phyloP scores from a whole-genome alignment of 2,113 vertebrate species.

The Motacilla alba region DNA sequence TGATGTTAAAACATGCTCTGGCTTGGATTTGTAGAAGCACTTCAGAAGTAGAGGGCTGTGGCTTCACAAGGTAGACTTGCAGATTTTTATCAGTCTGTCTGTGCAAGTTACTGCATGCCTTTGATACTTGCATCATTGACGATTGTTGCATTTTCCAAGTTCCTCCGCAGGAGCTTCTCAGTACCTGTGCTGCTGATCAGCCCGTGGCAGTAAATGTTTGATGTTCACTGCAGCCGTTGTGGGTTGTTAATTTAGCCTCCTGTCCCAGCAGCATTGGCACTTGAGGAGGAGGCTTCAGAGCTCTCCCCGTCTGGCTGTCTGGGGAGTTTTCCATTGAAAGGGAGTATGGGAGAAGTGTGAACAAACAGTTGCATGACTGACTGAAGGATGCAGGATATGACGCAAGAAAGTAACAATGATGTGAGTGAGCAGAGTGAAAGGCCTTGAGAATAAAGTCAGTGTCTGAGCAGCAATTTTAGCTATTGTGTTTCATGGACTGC shows the following conservation, averaged over 20 bases:
- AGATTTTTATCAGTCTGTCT: background rate
- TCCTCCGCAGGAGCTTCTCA: background rate
- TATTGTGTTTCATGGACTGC: background rate
- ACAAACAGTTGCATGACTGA: background rate
- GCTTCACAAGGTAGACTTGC: background rate
- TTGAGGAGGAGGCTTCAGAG: background rate
- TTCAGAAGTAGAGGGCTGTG: background rate
- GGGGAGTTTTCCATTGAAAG: background rate
- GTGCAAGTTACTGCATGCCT: background rate
- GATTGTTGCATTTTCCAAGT: background rate
- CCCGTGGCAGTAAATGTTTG: background rate
- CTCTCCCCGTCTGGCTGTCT: background rate
- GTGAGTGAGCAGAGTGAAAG: background rate
- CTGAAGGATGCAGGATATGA: background rate
- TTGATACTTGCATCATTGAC: background rate
- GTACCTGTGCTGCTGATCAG: background rate
- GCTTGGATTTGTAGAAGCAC: background rate
- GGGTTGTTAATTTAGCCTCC: background rate
- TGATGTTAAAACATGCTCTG: background rate
- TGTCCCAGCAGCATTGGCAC: rapidly evolving
- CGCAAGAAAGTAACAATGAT: background rate
- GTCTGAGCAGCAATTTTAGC: background rate
- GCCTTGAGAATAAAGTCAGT: background rate
- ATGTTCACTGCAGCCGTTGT: background rate
- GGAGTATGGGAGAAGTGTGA: background rate